Percentiles rank a stretch among this genome's conserved stretches.
phyloP scores from a whole-genome alignment of 2,888 invertebrate species.

The Cataglyphis albicans region DNA sequence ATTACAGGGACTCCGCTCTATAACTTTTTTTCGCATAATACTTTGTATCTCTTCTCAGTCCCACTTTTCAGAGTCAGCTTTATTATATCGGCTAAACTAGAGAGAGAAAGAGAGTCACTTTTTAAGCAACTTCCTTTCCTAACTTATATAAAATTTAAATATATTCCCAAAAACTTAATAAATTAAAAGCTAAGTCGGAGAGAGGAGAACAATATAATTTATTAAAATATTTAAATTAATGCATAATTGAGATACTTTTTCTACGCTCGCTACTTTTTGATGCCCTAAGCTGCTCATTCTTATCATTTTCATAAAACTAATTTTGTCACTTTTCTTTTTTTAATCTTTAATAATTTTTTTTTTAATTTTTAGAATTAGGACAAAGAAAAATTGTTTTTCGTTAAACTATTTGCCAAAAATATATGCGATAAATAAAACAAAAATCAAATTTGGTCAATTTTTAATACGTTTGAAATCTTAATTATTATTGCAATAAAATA shows the following conservation, averaged over 20 bases:
- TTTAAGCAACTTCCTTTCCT: neutral
- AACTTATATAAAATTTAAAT: slow-evolving; percentile 15
- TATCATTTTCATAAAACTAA: neutral
- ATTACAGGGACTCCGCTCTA: slow-evolving; percentile 29
- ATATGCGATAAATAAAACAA: slow-evolving; percentile 36
- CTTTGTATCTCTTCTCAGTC: neutral
- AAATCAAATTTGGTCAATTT: neutral
- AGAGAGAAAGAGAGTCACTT: neutral
- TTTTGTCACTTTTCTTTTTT: neutral
- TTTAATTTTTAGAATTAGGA: neutral
- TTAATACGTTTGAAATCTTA: neutral
- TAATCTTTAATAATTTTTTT: neutral
- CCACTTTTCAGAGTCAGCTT: neutral
- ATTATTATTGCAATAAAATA: slow-evolving; percentile 3
- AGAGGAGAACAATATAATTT: neutral
- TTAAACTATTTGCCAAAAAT: neutral
- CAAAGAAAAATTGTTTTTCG: neutral
- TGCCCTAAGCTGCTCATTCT: neutral
- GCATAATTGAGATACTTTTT: neutral
- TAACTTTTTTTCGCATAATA: neutral
- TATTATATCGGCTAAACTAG: neutral
- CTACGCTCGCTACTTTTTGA: neutral
- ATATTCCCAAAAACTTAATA: slow-evolving; percentile 11
- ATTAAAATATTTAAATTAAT: slow-evolving; percentile 23
- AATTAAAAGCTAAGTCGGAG: neutral